A percentile compares a stretch with the other conserved stretches of the same genome.
Conservation (phyloP, 2,797 vertebrate genomes). For the Telmatherina bonti region DNA sequence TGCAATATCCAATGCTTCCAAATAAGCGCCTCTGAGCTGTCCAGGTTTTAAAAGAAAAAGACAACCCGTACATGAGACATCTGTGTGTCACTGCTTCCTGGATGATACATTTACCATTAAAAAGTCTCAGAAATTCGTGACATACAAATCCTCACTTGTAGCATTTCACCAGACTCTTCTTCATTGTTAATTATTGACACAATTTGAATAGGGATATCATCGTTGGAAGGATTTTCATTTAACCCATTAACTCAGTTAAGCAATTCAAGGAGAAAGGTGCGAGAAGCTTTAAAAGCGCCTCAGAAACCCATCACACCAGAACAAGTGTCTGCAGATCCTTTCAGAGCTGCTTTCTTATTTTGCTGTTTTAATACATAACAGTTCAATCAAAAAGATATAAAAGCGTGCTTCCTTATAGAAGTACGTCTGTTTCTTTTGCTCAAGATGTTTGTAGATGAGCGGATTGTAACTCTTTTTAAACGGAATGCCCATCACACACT, state of each 20-base stretch:
- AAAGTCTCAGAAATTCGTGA: conserved; percentile 3
- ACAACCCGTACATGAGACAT: conserved; percentile 12
- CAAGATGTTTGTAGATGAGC: conserved; percentile 89
- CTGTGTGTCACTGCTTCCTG: conserved; percentile 24
- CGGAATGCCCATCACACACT: conserved; percentile 93
- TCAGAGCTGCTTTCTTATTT: conserved; percentile 3
- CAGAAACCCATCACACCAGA: conserved; percentile 13
- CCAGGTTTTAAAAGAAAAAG: conserved; percentile 4
- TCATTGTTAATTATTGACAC: conserved; percentile 80
- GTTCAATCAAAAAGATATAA: neutral
- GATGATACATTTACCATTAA: conserved; percentile 41
- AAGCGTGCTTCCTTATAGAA: conserved; percentile 10
- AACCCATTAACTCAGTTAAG: conserved; percentile 80
- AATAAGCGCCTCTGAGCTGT: neutral
- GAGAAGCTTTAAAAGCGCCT: conserved; percentile 66
- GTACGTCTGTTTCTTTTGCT: neutral
- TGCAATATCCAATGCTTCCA: neutral
- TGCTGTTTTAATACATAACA: neutral
- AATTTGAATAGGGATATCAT: conserved; percentile 59
- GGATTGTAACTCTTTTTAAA: conserved; percentile 88
- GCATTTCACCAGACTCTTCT: conserved; percentile 56
- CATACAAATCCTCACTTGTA: conserved; percentile 35
- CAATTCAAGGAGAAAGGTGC: conserved; percentile 53
- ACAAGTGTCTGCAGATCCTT: conserved; percentile 6
- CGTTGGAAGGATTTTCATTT: conserved; percentile 61